Conservation (phyloP, 2,113 vertebrate species). For the Ailuropoda melanoleuca region DNA sequence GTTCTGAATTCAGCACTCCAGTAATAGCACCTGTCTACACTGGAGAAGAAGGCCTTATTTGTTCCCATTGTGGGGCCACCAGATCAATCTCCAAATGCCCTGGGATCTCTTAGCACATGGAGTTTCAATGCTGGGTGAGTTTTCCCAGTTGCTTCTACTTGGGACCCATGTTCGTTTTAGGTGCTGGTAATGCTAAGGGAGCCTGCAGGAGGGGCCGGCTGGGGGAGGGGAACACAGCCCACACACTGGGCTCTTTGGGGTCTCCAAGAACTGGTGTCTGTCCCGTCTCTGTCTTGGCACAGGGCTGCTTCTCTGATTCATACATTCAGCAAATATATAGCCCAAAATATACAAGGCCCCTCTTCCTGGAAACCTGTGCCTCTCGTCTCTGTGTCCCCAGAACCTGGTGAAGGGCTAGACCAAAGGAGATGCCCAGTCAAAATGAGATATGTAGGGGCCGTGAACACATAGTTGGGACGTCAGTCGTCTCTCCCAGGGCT, state of each 20-base stretch:
- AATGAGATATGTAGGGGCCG: fast-evolving
- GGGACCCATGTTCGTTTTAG: background rate
- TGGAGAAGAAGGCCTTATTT: background rate
- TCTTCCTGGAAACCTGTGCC: background rate
- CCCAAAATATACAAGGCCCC: background rate
- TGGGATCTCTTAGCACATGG: background rate
- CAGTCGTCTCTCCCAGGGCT: background rate
- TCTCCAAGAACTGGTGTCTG: background rate
- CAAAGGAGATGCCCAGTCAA: background rate
- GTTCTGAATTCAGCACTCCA: background rate
- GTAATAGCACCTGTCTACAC: fast-evolving
- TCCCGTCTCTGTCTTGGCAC: background rate
- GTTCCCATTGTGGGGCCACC: background rate
- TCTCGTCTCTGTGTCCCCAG: background rate
- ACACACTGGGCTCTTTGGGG: fast-evolving
- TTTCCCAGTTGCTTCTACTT: background rate
- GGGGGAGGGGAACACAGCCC: background rate
- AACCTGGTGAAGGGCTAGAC: background rate
- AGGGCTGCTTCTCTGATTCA: background rate
- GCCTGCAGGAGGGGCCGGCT: too few relatives aligned
- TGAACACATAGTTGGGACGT: background rate
- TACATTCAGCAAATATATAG: background rate
- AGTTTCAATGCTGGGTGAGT: background rate
- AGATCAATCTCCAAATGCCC: background rate
- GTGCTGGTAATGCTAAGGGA: background rate